phyloP scores from a whole-genome alignment of 30 jellyfish, hydroid and myxozoan species.

The Aurelia sp. region DNA sequence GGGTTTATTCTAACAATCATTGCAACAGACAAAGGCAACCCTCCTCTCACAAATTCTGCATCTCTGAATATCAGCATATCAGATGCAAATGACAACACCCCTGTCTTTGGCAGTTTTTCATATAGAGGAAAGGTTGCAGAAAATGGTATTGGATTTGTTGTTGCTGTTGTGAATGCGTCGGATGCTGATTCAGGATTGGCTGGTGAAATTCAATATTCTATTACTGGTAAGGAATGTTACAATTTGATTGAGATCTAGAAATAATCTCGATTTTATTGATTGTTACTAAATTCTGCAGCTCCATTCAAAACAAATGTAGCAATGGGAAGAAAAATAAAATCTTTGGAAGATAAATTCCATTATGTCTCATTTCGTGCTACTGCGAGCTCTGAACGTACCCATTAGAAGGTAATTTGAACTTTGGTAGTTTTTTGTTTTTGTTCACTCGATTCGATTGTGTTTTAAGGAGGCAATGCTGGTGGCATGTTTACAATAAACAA shows the following conservation, averaged over 20 bases:
- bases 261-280: too few species aligned
- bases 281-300: too few species aligned
- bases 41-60: conserved; percentile 34
- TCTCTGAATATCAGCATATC: conserved; percentile 40
- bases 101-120: conserved; percentile 61
- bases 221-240: conserved; percentile 30
- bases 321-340: too few species aligned
- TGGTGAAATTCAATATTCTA: conserved; percentile 64
- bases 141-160: conserved; percentile 47
- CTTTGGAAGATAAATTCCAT: too few species aligned
- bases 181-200: conserved; percentile 86
- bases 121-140: conserved; percentile 55
- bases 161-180: conserved; percentile 73
- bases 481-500: conserved; percentile 37
- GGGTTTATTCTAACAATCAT: conserved; percentile 39
- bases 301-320: too few species aligned
- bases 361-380: too few species aligned
- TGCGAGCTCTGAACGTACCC: too few species aligned
- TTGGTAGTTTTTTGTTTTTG: too few species aligned
- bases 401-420: too few species aligned
- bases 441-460: not conserved
- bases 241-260: not conserved
- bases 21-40: conserved; percentile 50
- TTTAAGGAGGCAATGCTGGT: conserved; percentile 59
- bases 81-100: conserved; percentile 67